A percentile compares a stretch with the other conserved stretches of the same genome.
Evolutionary conservation across 2,113 vertebrate species (phyloP).

Genomic region (Chlorodrepanis virens): DNA sequence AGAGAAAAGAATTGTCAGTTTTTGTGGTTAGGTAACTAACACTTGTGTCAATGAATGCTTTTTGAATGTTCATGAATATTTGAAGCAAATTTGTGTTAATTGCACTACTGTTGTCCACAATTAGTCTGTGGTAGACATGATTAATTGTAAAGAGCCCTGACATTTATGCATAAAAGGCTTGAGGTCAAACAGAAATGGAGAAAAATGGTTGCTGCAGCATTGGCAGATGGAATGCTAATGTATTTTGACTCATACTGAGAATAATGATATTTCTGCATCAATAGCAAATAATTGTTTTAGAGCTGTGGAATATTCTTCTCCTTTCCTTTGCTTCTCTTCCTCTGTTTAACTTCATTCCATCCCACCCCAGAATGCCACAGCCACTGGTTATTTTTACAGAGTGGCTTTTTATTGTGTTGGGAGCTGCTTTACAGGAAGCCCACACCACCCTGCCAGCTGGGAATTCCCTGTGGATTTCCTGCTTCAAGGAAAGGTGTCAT

Average conservation of each 20-base stretch:
- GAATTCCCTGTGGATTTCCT: neutral
- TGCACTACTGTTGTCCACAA: constrained; percentile 75
- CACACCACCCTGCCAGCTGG: neutral
- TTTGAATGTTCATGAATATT: constrained; percentile 70
- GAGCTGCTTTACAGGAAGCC: neutral
- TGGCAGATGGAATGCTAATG: constrained; percentile 73
- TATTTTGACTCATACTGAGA: constrained; percentile 44
- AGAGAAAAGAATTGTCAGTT: constrained; percentile 7
- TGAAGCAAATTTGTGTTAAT: constrained; percentile 75
- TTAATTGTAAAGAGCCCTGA: constrained; percentile 78
- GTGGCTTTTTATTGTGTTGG: neutral
- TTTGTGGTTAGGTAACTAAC: constrained; percentile 40
- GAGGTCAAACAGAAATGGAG: constrained; percentile 78
- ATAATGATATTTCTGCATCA: constrained; percentile 51
- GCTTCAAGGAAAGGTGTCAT: neutral
- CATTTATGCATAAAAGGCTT: constrained; percentile 80
- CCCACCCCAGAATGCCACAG: neutral
- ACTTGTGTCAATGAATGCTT: constrained; percentile 49
- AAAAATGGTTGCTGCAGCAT: constrained; percentile 58
- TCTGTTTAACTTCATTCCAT: neutral
- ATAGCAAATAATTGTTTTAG: constrained; percentile 53
- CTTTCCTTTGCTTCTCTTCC: neutral
- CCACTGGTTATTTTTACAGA: neutral
- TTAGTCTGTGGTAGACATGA: constrained; percentile 77
- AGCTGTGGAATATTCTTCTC: neutral